Evolutionary conservation across 1,140 invertebrate genomes (phyloP).

Genomic region (Ostrea denselamellosa): DNA sequence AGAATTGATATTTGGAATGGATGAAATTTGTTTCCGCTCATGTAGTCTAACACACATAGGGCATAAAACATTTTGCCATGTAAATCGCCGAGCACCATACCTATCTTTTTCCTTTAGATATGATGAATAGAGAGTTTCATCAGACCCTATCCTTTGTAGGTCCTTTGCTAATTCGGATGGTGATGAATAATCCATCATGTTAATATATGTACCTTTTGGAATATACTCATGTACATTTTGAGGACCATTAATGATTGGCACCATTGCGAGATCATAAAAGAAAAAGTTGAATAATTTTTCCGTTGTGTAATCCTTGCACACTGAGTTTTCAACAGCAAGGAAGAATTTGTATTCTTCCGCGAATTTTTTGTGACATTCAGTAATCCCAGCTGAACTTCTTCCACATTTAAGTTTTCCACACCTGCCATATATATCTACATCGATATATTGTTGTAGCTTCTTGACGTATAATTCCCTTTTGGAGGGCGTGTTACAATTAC

Average conservation of each 20-base stretch:
- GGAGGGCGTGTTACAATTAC: conserved; percentile 82
- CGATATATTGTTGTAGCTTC: conserved; percentile 80
- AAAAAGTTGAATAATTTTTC: conserved; percentile 13
- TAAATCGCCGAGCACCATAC: background rate
- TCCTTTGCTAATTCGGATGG: background rate
- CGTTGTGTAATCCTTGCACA: conserved; percentile 12
- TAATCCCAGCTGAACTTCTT: no score
- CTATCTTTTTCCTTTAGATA: background rate
- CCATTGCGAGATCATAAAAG: background rate
- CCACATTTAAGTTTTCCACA: conserved; percentile 78
- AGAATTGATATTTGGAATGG: background rate
- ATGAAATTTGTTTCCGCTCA: background rate
- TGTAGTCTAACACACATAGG: background rate
- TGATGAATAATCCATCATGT: background rate
- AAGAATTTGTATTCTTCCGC: conserved; percentile 21
- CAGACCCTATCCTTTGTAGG: background rate
- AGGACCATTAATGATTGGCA: background rate
- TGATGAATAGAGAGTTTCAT: background rate
- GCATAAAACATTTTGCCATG: background rate
- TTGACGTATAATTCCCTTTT: conserved; percentile 80
- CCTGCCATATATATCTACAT: conserved; percentile 83
- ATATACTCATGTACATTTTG: background rate
- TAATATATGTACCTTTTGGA: background rate
- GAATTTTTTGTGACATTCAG: background rate
- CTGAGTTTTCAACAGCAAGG: conserved; percentile 20